Evolutionary conservation across 2,113 vertebrate genomes (phyloP).

Genomic region (Marmota monax): DNA sequence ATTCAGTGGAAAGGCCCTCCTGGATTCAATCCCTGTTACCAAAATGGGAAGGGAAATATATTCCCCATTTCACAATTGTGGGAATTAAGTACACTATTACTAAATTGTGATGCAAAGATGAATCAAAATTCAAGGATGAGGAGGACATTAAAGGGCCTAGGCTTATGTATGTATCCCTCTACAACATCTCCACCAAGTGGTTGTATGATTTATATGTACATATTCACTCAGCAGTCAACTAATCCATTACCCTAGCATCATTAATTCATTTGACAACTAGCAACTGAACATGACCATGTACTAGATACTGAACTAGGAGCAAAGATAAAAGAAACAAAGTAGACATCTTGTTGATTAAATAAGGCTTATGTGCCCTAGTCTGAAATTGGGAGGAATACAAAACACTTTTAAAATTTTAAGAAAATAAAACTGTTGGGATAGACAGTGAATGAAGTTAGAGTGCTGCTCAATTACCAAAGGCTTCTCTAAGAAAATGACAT

Average conservation of each 20-base stretch:
- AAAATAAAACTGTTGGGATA: not conserved
- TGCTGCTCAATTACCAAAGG: not conserved
- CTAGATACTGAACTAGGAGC: not conserved
- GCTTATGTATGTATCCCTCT: not conserved
- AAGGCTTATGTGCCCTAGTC: not conserved
- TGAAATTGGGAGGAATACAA: not conserved
- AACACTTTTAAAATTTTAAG: not conserved
- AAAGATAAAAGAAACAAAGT: not conserved
- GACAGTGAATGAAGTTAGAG: not conserved
- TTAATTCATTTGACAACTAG: not conserved
- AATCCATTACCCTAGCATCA: not conserved
- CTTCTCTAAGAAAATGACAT: not conserved
- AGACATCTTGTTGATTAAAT: not conserved
- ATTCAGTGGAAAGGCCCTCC: too few species aligned
- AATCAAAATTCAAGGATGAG: not conserved
- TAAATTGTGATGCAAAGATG: not conserved
- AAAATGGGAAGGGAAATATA: not conserved
- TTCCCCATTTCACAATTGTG: not conserved
- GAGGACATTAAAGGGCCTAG: not conserved
- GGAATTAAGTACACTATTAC: not conserved
- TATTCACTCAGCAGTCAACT: not conserved
- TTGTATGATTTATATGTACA: not conserved
- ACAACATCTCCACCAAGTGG: slow-evolving; percentile 46
- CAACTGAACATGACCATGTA: not conserved
- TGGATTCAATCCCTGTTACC: too few species aligned